phyloP scores from a whole-genome alignment of 2,888 invertebrate species.

The Acronicta psi region DNA sequence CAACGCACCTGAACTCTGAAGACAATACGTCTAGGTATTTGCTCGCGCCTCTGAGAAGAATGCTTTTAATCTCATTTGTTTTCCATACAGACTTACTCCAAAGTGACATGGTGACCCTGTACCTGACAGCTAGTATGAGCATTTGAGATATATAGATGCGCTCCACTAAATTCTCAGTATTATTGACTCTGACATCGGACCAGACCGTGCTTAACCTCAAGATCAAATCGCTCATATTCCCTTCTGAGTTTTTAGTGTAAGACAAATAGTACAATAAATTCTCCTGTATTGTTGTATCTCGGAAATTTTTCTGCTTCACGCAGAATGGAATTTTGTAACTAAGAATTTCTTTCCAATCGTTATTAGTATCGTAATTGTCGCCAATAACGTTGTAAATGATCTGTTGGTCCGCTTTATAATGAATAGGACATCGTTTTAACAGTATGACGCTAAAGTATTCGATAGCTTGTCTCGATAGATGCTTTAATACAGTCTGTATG shows the following conservation, averaged over 20 bases:
- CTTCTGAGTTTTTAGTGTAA: conserved; percentile 68
- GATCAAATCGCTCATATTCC: conserved; percentile 78
- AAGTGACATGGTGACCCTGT: conserved; percentile 74
- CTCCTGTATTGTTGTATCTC: conserved; percentile 84
- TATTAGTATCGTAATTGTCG: conserved; percentile 81
- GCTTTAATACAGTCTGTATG: conserved; percentile 85
- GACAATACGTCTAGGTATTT: conserved; percentile 91
- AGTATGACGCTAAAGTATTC: conserved; percentile 89
- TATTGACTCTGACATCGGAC: conserved; percentile 90
- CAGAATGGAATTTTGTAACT: conserved; percentile 76
- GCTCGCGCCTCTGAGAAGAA: conserved; percentile 91
- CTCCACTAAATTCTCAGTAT: conserved; percentile 91
- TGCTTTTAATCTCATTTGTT: conserved; percentile 78
- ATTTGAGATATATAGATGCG: conserved; percentile 92
- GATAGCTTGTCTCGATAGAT: conserved; percentile 89
- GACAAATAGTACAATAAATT: conserved; percentile 91
- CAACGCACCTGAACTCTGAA: conserved; percentile 90
- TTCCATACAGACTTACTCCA: conserved; percentile 67
- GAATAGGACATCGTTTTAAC: conserved; percentile 85
- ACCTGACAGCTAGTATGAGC: conserved; percentile 89
- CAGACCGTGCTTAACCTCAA: conserved; percentile 90
- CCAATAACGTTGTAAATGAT: conserved; percentile 86
- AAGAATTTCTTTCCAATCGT: conserved; percentile 91
- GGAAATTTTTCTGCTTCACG: conserved; percentile 89
- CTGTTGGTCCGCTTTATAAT: conserved; percentile 75